phyloP scores from a whole-genome alignment of 2,113 vertebrate species.

The Ictidomys tridecemlineatus region DNA sequence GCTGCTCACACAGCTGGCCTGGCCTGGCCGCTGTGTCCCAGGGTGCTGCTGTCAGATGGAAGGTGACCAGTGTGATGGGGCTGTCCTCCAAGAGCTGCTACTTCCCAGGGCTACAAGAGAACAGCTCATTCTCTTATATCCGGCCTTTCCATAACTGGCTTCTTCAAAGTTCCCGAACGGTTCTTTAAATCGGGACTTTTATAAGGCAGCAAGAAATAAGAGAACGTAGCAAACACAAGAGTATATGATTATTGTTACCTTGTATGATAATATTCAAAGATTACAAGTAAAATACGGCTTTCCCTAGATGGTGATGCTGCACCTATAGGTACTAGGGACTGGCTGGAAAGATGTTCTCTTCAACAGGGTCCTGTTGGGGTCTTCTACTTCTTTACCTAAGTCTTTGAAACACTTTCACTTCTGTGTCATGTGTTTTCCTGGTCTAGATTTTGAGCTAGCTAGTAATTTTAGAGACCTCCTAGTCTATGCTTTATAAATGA shows the following conservation, averaged over 20 bases:
- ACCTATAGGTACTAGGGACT: not conserved
- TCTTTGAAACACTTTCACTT: not conserved
- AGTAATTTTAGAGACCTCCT: not conserved
- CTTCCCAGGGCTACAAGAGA: not conserved
- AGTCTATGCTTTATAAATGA: not conserved
- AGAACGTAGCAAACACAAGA: not conserved
- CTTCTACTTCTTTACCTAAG: not conserved
- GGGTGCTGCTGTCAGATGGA: not conserved
- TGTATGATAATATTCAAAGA: not conserved
- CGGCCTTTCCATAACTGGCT: not conserved
- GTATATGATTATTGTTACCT: not conserved
- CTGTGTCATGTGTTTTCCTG: not conserved
- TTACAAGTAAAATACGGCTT: not conserved
- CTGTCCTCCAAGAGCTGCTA: not conserved
- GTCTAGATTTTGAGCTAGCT: not conserved
- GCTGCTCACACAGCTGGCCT: not conserved
- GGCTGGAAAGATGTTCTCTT: not conserved
- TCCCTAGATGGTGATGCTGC: not conserved
- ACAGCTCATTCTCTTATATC: not conserved
- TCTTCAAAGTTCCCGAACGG: not conserved
- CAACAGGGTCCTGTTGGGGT: not conserved
- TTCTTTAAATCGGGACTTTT: not conserved
- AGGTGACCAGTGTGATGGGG: not conserved
- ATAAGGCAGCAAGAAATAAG: not conserved
- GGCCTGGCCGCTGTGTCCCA: not conserved